Evolutionary conservation across 2,797 vertebrate genomes (phyloP), one percentile per base, ranked within the genome.

Genomic region (Enteromius afrohamiltoni): DNA sequence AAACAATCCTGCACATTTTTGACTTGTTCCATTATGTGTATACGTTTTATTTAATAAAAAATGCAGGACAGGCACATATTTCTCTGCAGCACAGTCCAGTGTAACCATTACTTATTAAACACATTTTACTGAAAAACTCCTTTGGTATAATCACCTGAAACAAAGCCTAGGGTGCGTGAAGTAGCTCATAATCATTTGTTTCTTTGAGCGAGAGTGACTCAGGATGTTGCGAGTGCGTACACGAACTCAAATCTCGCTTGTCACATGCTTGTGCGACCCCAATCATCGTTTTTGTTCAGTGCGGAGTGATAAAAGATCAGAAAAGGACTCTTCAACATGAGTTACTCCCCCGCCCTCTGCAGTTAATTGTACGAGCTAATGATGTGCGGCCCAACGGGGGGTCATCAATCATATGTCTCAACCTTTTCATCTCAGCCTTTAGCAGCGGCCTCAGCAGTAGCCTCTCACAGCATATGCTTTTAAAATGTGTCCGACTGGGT

Each of bases 281-380:
- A 42, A 60, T 93, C 93, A 88, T 87, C 82, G 87, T 90, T 92
- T 92, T 93, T 93, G 91, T 91, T 92, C 93, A 34, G 91, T 83
- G 88, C 90, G 88, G 40, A 34, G 89, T 86, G 85, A 92, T 92
- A 93, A 93, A 91, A 92, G 92, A 93, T 94, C 92, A 92, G 84
- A 89, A 89, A 90, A 93, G 90, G 91, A 90, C 89, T 89, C 92
- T 92, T 93, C 83, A 82, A 80, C 58, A 70, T 75, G 65, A 86
- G 77, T 71, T 84, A 69, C 77, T 40, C 62, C 14, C 69, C 55
- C 69, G 13, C 64, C 69, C 70, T 55, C 62, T 67, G 68, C 16
- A 85, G 83, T 85, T 83, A 88, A 76, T 83, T 85, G 74, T 62
- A 71, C 16, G 26, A 64, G 80, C 60, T 80, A 83, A 84, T 79